These are phyloP conservation scores for Alsophila aescularia DNA, from an alignment of 2,888 invertebrate species.

Conservation along the genomic window DNA sequence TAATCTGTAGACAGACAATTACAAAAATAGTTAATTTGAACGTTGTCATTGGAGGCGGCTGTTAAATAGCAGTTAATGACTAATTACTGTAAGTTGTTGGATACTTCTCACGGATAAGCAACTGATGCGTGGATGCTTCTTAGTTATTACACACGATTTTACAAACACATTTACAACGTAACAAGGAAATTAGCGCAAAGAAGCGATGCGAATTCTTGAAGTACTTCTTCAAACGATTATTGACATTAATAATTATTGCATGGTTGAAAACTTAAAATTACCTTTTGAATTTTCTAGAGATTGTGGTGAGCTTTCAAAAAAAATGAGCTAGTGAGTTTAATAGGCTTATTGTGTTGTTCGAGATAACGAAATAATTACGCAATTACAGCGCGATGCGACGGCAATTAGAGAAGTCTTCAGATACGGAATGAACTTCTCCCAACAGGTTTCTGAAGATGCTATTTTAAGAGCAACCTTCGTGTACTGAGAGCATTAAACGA, in stretches of 20 bases:
- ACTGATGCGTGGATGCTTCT: slow-evolving; percentile 28
- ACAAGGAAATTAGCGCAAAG: slow-evolving; percentile 40
- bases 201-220: background rate
- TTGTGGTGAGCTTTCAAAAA: slow-evolving; percentile 8
- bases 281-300: slow-evolving; percentile 2
- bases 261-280: slow-evolving; percentile 6
- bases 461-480: slow-evolving; percentile 34
- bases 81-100: slow-evolving; percentile 57
- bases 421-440: slow-evolving; percentile 31
- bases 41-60: slow-evolving; percentile 56
- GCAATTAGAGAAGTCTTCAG: slow-evolving; percentile 37
- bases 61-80: slow-evolving; percentile 41
- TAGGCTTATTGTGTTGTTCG: slow-evolving; percentile 34
- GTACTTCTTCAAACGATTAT: slow-evolving; percentile 12
- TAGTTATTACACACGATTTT: slow-evolving; percentile 35
- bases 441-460: slow-evolving; percentile 35
- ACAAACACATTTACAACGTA: slow-evolving; percentile 43
- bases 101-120: slow-evolving; percentile 57
- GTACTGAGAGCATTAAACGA: slow-evolving; percentile 9
- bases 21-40: slow-evolving; percentile 55
- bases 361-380: slow-evolving; percentile 40
- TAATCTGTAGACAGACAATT: slow-evolving; percentile 38
- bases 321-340: slow-evolving; percentile 16
- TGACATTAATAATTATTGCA: background rate
- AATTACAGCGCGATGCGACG: slow-evolving; percentile 36